phyloP scores from a whole-genome alignment of 2,888 invertebrate species.

The Troides aeacus region DNA sequence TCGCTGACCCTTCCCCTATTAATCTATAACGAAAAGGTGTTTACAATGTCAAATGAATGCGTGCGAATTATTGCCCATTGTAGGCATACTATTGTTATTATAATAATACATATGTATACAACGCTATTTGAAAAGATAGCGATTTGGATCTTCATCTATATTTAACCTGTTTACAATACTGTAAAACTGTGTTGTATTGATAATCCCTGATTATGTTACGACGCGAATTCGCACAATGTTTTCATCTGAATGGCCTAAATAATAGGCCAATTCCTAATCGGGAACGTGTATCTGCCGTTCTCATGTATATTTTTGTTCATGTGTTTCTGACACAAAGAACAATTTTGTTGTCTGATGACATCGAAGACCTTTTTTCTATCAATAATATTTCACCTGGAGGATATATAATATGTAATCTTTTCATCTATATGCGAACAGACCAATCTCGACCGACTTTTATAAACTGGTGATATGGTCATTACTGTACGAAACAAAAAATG shows the following conservation, averaged over 20 bases:
- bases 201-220: not conserved
- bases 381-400: too few species aligned
- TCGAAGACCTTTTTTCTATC: too few species aligned
- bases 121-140: not conserved
- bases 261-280: slow-evolving; percentile 1
- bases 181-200: not conserved
- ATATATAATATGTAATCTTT: too few species aligned
- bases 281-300: not conserved
- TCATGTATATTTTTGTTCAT: not conserved
- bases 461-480: too few species aligned
- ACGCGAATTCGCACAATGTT: not conserved
- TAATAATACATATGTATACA: not conserved
- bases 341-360: too few species aligned
- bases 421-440: too few species aligned
- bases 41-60: not conserved
- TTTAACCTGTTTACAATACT: not conserved
- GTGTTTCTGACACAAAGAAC: not conserved
- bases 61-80: not conserved
- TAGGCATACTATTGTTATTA: too few species aligned
- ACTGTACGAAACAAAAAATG: too few species aligned
- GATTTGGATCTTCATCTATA: not conserved
- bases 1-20: too few species aligned
- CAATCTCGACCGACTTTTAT: too few species aligned
- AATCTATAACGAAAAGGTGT: too few species aligned
- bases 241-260: not conserved